A percentile compares a stretch with the other conserved stretches of the same genome.
Conservation (phyloP, 2,797 vertebrate species). For the Fratercula arctica region DNA sequence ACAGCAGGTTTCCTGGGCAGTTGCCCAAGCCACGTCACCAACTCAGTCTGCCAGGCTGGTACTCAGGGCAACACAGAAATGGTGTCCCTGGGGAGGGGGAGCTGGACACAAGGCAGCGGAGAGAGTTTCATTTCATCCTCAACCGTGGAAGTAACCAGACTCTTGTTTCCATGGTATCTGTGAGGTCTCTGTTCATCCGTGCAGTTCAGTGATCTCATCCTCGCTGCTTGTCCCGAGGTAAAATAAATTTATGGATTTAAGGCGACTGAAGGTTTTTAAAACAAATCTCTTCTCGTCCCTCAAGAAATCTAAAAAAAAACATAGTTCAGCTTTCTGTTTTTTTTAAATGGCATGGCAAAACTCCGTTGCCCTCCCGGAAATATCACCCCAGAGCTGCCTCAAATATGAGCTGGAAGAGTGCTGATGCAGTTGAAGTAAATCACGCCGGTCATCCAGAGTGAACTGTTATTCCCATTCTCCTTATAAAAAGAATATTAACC, state of each 20-base stretch:
- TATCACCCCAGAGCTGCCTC: not conserved
- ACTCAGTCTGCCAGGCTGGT: not conserved
- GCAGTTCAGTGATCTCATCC: slow-evolving; percentile 44
- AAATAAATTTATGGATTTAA: slow-evolving; percentile 47
- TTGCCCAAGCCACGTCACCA: not conserved
- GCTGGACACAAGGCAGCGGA: rapidly evolving
- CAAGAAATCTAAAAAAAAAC: slow-evolving; percentile 10
- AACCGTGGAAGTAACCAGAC: not conserved
- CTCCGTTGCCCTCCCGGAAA: not conserved
- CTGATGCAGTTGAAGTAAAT: slow-evolving; percentile 41
- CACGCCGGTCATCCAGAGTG: not conserved
- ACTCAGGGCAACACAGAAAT: not conserved
- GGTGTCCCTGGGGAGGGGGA: not conserved
- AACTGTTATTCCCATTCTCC: slow-evolving; percentile 44
- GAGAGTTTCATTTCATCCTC: not conserved
- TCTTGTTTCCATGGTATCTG: not conserved
- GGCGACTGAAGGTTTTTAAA: slow-evolving; percentile 27
- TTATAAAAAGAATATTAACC: slow-evolving; percentile 55
- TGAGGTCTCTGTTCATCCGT: slow-evolving; percentile 10
- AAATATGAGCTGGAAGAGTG: not conserved
- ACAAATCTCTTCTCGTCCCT: slow-evolving; percentile 39
- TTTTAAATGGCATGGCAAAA: slow-evolving; percentile 41
- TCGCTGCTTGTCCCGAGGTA: not conserved
- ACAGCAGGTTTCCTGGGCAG: not conserved
- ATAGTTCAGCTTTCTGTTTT: slow-evolving; percentile 44